Percentiles rank a stretch among this genome's conserved stretches.
These are phyloP conservation scores for Ctena decussata DNA, from an alignment of 2,888 invertebrate species.

Conservation along the genomic window DNA sequence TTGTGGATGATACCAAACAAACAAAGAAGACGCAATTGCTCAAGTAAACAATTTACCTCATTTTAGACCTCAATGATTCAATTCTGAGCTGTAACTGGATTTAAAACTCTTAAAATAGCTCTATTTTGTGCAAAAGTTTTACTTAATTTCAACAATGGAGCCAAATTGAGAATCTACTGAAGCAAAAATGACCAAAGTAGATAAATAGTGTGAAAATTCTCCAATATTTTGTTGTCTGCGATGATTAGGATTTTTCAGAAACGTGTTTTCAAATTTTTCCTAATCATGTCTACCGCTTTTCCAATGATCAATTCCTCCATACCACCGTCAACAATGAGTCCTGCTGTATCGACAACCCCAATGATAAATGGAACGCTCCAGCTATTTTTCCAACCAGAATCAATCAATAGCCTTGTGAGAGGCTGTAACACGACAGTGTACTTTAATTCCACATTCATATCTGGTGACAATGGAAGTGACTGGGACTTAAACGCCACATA, in stretches of 20 bases:
- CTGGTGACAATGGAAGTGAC: slow-evolving; percentile 44
- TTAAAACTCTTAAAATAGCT: too few species aligned
- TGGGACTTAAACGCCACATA: slow-evolving; percentile 47
- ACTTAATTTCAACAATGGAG: too few species aligned
- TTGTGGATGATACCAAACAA: too few species aligned
- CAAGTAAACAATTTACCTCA: too few species aligned
- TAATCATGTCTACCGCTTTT: slow-evolving; percentile 59
- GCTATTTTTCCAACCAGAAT: slow-evolving; percentile 78
- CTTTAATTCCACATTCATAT: slow-evolving; percentile 76
- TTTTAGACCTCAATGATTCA: too few species aligned
- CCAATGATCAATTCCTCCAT: slow-evolving; percentile 59
- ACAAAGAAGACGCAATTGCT: too few species aligned
- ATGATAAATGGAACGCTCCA: slow-evolving; percentile 71
- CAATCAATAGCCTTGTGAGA: slow-evolving; percentile 78
- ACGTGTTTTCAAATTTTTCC: slow-evolving; percentile 32
- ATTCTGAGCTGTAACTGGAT: too few species aligned
- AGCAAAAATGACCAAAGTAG: not conserved
- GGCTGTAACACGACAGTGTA: slow-evolving; percentile 78
- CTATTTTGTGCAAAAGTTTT: too few species aligned
- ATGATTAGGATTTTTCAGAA: not conserved
- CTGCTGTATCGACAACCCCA: slow-evolving; percentile 25
- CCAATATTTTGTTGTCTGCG: slow-evolving; percentile 10
- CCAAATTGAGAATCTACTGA: too few species aligned
- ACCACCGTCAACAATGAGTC: slow-evolving; percentile 41
- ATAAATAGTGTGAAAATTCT: not conserved